These are phyloP conservation scores for Rhincodon typus DNA, from an alignment of 2,797 vertebrate genomes.

Conservation along the genomic window DNA sequence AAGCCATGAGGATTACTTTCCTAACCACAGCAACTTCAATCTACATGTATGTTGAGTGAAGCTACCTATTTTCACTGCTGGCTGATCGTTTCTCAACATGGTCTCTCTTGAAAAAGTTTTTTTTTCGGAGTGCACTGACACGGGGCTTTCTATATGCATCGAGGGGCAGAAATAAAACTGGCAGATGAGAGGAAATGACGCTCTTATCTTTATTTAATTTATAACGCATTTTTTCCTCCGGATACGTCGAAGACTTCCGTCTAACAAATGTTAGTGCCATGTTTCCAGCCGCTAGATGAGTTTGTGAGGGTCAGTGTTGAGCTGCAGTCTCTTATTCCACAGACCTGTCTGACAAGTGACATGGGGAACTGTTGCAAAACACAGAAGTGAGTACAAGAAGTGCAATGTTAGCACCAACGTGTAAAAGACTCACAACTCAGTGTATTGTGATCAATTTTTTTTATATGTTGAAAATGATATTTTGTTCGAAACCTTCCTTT, in stretches of 20 bases:
- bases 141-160: not conserved
- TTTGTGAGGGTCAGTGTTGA: not conserved
- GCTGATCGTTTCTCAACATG: not conserved
- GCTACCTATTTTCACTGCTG: not conserved
- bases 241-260: not conserved
- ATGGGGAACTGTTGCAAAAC: conserved; percentile 33
- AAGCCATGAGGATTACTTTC: not conserved
- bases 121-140: not conserved
- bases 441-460: not conserved
- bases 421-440: not conserved
- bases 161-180: not conserved
- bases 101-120: not conserved
- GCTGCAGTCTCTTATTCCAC: too few relatives aligned
- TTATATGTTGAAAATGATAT: not conserved
- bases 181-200: conserved; percentile 25
- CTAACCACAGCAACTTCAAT: not conserved
- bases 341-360: not conserved
- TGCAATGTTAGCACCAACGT: not conserved
- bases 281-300: not conserved
- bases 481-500: not conserved
- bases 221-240: too few relatives aligned
- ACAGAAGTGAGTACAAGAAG: not conserved
- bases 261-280: not conserved
- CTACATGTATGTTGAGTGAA: not conserved
- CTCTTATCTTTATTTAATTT: conserved; percentile 1